phyloP scores from a whole-genome alignment of 2,113 vertebrate genomes.

The Melanerpes formicivorus region DNA sequence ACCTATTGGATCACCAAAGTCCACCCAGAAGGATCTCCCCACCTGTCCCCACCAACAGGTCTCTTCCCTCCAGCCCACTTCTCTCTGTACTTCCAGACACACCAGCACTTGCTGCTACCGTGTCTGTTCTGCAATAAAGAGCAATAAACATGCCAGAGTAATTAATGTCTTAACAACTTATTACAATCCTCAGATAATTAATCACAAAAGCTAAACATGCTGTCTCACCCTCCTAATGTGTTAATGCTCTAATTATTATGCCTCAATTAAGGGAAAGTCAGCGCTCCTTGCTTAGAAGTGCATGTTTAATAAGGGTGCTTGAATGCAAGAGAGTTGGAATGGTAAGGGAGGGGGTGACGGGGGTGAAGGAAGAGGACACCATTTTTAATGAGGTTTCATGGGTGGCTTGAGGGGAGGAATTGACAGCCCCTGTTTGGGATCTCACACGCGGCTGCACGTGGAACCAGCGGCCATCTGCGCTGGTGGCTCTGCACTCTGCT shows the following conservation, averaged over 20 bases:
- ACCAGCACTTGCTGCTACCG: conserved; percentile 16
- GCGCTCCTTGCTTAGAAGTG: conserved; percentile 75
- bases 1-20: not conserved
- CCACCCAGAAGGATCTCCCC: not conserved
- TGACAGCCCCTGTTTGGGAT: conserved; percentile 41
- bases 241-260: conserved; percentile 87
- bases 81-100: not conserved
- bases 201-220: conserved; percentile 86
- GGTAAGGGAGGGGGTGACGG: not conserved
- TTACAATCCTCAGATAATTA: conserved; percentile 86
- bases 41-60: not conserved
- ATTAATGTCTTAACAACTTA: conserved; percentile 87
- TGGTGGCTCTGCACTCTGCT: not conserved
- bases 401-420: conserved; percentile 37
- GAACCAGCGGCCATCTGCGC: conserved; percentile 13
- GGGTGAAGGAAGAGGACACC: conserved; percentile 11
- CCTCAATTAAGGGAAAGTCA: conserved; percentile 82
- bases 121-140: conserved; percentile 64
- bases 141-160: conserved; percentile 80
- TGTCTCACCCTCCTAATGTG: conserved; percentile 84
- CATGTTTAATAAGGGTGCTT: conserved; percentile 72
- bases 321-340: not conserved
- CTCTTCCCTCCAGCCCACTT: not conserved
- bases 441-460: conserved; percentile 1
- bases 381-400: conserved; percentile 38